These are phyloP conservation scores for Eupithecia subumbrata DNA, from an alignment of 2,888 invertebrate species.

Conservation along the genomic window DNA sequence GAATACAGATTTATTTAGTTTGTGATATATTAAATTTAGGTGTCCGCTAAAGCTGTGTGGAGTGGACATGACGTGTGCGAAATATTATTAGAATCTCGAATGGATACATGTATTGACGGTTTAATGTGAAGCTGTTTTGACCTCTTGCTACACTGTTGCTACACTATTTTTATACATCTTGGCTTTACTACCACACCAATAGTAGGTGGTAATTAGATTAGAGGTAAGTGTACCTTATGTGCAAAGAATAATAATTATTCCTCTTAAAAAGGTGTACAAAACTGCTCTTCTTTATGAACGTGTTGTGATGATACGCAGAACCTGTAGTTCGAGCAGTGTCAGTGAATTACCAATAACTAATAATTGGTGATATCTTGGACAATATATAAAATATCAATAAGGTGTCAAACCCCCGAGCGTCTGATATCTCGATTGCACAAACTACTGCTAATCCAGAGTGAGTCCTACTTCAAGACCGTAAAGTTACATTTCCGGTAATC, in stretches of 20 bases:
- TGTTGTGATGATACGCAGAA: no score
- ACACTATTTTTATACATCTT: background rate
- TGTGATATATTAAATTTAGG: background rate
- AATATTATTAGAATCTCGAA: background rate
- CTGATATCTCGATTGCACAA: background rate
- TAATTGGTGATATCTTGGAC: background rate
- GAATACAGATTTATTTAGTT: background rate
- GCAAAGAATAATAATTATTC: no score
- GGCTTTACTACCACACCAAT: background rate
- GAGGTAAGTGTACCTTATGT: no score
- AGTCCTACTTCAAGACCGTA: background rate
- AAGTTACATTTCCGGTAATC: background rate
- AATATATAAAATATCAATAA: background rate
- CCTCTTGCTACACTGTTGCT: background rate
- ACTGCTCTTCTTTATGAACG: no score
- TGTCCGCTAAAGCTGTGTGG: background rate
- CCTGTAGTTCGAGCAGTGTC: no score
- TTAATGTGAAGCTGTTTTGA: background rate
- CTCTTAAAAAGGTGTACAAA: no score
- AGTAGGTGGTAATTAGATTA: no score
- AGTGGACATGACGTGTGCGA: background rate
- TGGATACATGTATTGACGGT: background rate
- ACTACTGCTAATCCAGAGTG: background rate
- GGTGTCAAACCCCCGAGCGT: background rate
- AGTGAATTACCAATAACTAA: no score